Evolutionary conservation across 2,797 vertebrate genomes (phyloP).

Genomic region (Hemibagrus guttatus): DNA sequence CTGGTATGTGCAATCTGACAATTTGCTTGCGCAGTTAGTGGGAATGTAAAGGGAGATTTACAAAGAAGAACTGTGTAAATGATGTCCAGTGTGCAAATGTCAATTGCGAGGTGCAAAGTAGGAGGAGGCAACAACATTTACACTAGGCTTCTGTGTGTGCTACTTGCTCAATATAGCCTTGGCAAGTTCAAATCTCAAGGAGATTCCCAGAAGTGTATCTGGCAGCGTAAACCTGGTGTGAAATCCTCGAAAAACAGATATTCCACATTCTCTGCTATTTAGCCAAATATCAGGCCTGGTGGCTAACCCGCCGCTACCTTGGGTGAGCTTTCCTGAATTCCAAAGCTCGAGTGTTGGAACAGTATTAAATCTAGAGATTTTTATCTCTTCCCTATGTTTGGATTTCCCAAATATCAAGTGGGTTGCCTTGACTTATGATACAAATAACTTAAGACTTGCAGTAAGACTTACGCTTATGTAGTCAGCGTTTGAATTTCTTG

Average conservation of each 20-base stretch:
- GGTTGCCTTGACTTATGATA: not conserved
- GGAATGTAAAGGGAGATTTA: not conserved
- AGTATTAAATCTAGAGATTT: not conserved
- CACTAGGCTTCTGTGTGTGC: not conserved
- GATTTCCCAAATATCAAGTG: not conserved
- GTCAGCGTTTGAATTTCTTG: not conserved
- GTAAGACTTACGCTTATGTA: not conserved
- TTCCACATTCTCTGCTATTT: conserved; percentile 3
- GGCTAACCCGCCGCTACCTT: not conserved
- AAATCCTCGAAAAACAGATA: conserved; percentile 7
- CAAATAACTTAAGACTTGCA: not conserved
- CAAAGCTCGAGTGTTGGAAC: not conserved
- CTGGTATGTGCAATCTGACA: not conserved
- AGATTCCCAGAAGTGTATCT: not conserved
- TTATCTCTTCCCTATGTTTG: not conserved
- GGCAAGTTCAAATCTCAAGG: not conserved
- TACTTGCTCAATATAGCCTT: not conserved
- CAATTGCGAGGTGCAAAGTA: not conserved
- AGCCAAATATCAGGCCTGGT: not conserved
- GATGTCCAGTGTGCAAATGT: not conserved
- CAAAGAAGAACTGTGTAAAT: not conserved
- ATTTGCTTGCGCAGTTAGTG: not conserved
- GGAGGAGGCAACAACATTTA: not conserved
- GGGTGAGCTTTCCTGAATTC: not conserved
- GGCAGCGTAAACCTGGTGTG: not conserved